Evolutionary conservation across 2,113 vertebrate species (phyloP).

Genomic region (Bujurquina vittata): DNA sequence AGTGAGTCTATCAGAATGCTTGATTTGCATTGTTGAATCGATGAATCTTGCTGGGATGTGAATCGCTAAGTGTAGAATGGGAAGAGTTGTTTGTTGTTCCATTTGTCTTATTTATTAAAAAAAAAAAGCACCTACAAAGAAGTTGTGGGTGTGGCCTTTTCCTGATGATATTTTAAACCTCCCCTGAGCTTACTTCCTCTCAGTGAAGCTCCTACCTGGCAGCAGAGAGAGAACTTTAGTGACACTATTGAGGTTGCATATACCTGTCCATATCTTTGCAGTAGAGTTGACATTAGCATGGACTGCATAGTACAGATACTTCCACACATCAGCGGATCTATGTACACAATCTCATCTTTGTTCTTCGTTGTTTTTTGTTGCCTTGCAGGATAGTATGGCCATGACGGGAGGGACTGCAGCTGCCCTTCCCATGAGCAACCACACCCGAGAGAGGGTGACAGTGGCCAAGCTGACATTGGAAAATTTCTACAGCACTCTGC

Average conservation of each 20-base stretch:
- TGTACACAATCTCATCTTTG: background rate
- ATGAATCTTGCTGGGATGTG: no score
- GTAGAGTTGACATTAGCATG: background rate
- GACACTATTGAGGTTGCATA: background rate
- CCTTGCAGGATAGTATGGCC: conserved; percentile 88
- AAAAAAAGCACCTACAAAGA: background rate
- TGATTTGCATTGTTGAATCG: no score
- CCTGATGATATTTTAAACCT: background rate
- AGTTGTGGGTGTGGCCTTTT: background rate
- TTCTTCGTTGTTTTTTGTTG: background rate
- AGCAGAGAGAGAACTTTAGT: background rate
- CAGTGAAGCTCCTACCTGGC: background rate
- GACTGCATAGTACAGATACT: background rate
- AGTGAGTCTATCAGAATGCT: no score
- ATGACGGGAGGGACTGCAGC: conserved; percentile 92
- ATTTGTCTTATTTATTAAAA: background rate
- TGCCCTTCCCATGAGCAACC: conserved; percentile 97
- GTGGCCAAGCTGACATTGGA: conserved; percentile 98
- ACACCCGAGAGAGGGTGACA: conserved; percentile 96
- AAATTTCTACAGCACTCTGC: conserved; percentile 99
- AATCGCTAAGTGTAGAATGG: no score
- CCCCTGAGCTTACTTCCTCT: background rate
- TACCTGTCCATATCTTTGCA: background rate
- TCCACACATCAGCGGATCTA: background rate
- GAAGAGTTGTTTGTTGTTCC: no score